Conservation (phyloP, 1,140 invertebrate genomes). For the Trichonephila clavata region DNA sequence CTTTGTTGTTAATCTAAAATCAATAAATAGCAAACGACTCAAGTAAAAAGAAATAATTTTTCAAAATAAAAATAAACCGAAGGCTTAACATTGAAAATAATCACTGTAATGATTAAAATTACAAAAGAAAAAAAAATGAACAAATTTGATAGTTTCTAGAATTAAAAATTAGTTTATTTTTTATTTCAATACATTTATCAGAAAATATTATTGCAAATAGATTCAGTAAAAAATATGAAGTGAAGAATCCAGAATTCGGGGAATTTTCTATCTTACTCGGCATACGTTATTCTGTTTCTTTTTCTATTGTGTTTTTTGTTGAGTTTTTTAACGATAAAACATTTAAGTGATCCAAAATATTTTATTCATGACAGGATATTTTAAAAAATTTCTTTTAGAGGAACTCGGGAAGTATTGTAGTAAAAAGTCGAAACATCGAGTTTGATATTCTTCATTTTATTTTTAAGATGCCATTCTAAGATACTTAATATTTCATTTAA, state of each 20-base stretch:
- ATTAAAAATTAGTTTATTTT: too few relatives aligned
- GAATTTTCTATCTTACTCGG: background rate
- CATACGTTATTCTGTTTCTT: background rate
- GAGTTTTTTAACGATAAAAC: background rate
- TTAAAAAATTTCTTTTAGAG: background rate
- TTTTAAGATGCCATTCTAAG: background rate
- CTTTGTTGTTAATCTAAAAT: too few relatives aligned
- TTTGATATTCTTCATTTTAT: slow-evolving; percentile 31
- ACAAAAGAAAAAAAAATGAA: too few relatives aligned
- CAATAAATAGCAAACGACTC: too few relatives aligned
- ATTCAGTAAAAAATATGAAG: too few relatives aligned
- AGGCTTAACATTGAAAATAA: too few relatives aligned
- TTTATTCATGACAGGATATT: background rate
- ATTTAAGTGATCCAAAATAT: background rate
- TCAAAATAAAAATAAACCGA: too few relatives aligned
- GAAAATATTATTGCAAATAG: too few relatives aligned
- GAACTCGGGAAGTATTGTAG: background rate
- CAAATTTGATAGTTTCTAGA: too few relatives aligned
- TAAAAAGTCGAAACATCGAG: slow-evolving; percentile 49
- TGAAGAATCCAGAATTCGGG: background rate
- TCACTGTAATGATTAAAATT: too few relatives aligned
- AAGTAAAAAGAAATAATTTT: too few relatives aligned
- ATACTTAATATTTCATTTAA: background rate
- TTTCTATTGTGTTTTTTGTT: background rate
- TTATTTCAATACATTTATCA: too few relatives aligned